Base-by-base conservation (phyloP, 2,113 vertebrate genomes). In the Chloebia gouldiae region DNA sequence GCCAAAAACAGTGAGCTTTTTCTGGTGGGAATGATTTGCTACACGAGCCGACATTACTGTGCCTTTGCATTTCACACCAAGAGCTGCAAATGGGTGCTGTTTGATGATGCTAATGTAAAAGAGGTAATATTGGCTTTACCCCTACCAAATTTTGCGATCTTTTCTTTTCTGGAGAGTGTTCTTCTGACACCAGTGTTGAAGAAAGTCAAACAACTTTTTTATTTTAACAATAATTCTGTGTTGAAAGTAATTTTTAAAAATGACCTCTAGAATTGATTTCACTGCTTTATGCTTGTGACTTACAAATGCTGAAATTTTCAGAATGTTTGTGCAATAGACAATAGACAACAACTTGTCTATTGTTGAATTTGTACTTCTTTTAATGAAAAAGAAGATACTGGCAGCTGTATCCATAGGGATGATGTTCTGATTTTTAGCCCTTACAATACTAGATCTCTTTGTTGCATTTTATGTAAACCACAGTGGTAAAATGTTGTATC, bases 71-170 rank as follows among this genome's bases (percentile, higher is more conserved):
- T 98, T 94, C 99, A 99, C 93, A 99, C 99, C 59, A 99, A 99
- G 97, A 99, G 98, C 68, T 98, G 99, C 97, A 99, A 99, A 92
- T 99, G 99, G 99, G 98, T 99, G 82, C 98, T 99, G 88, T 99
- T 99, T 95, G 99, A 99, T 89, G 99, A 99, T 57, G 99, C 99
- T 75, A 99, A 98, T 35, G 99, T 99, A n/a, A 99, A 99, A 97
- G 99, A 99, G 99, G 99, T 99, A 94, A 97, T 81, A 8, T 3
- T 56, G 11, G 1, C 49, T 93, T 45, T 35, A 22, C 8, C 72
- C n/a, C 27, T 57, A 17, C 22, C 60, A n/a, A 15, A 13, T 73
- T 40, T 30, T 45, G 28, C 69, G 4, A 30, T 45, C 5, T 65
- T 57, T 31, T 47, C 25, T 56, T 66, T n/a, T 57, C 33, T 47